Conservation (phyloP, 2,797 vertebrate genomes). For the Siniperca undulata region DNA sequence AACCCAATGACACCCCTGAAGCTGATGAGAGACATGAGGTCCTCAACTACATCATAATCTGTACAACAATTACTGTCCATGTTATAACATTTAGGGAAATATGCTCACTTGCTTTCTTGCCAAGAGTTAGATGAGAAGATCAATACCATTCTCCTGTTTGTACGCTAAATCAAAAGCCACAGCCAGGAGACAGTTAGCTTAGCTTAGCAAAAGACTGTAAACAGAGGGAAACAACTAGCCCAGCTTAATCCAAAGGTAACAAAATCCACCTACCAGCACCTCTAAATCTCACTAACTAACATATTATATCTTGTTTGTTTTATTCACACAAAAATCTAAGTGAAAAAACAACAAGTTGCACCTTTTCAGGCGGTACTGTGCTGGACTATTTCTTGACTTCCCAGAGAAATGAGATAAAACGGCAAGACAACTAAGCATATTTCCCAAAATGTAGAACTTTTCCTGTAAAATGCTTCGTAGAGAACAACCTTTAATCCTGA, state of each 20-base stretch:
- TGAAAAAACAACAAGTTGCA: neutral
- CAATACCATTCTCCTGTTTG: neutral
- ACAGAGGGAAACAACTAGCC: neutral
- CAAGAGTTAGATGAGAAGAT: neutral
- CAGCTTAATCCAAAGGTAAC: neutral
- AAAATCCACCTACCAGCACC: neutral
- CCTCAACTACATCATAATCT: neutral
- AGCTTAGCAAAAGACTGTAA: neutral
- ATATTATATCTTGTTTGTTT: neutral
- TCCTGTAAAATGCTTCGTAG: neutral
- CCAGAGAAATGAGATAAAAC: neutral
- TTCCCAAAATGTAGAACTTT: neutral
- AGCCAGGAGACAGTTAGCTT: neutral
- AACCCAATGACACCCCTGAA: neutral
- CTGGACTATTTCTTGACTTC: neutral
- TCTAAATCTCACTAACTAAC: neutral
- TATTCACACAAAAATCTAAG: neutral
- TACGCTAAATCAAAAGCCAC: neutral
- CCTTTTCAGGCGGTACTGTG: neutral
- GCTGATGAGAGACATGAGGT: neutral
- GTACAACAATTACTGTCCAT: constrained; percentile 3
- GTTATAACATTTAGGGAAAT: neutral
- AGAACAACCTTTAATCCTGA: neutral
- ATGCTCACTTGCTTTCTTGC: neutral
- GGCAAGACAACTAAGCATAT: neutral